Conservation (phyloP, 1,140 invertebrate genomes). For the Elysia chlorotica region DNA sequence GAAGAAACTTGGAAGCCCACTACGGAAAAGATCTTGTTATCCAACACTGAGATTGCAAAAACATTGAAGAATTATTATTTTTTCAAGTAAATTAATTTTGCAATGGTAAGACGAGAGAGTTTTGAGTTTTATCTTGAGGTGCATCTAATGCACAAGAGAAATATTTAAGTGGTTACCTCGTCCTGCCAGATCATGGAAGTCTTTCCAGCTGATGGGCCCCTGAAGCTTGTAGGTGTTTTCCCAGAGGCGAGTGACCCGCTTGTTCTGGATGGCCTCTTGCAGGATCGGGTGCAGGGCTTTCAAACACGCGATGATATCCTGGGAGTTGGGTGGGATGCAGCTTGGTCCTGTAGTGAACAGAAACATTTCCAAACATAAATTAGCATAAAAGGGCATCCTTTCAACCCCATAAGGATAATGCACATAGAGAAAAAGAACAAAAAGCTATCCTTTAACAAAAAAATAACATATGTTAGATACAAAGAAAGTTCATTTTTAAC, state of each 20-base stretch:
- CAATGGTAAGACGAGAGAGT: too few relatives aligned
- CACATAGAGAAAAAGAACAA: neutral
- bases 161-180: constrained; percentile 69
- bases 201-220: constrained; percentile 93
- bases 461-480: too few relatives aligned
- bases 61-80: too few relatives aligned
- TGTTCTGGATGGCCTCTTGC: constrained; percentile 94
- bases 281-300: constrained; percentile 86
- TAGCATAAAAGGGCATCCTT: too few relatives aligned
- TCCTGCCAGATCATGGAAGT: constrained; percentile 93
- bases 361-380: too few relatives aligned
- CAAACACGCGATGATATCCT: constrained; percentile 91
- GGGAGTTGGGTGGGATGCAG: constrained; percentile 83
- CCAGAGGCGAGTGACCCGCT: constrained; percentile 74
- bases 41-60: too few relatives aligned
- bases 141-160: neutral
- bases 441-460: too few relatives aligned
- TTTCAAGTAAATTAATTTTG: too few relatives aligned
- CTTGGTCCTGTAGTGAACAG: constrained; percentile 68
- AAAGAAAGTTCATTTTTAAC: too few relatives aligned
- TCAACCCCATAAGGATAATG: neutral
- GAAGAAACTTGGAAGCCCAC: too few relatives aligned
- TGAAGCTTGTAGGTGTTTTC: constrained; percentile 59
- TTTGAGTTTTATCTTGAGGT: too few relatives aligned
- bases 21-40: too few relatives aligned